Percentiles rank a stretch among this genome's conserved stretches.
phyloP scores from a whole-genome alignment of 1,140 invertebrate species.

The Drosophila novamexicana region DNA sequence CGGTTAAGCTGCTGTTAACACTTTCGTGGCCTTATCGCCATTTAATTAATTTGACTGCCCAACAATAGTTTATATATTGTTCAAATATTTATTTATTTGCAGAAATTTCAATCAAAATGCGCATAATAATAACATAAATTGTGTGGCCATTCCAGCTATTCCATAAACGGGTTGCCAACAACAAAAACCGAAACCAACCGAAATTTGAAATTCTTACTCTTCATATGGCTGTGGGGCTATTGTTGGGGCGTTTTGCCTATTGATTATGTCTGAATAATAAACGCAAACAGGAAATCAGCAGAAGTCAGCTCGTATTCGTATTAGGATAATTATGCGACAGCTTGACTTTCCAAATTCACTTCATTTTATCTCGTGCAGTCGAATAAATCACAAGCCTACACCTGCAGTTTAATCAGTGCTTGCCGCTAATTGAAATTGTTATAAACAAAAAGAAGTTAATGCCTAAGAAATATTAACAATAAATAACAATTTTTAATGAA shows the following conservation, averaged over 20 bases:
- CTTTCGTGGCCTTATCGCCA: slow-evolving; percentile 23
- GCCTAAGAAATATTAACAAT: slow-evolving; percentile 59
- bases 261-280: slow-evolving; percentile 37
- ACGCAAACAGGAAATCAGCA: slow-evolving; percentile 21
- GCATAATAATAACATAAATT: slow-evolving; percentile 73
- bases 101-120: slow-evolving; percentile 61
- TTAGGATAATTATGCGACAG: background rate
- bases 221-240: slow-evolving; percentile 18
- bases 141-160: slow-evolving; percentile 5
- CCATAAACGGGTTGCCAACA: slow-evolving; percentile 53
- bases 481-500: slow-evolving; percentile 57
- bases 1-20: slow-evolving; percentile 44
- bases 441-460: background rate
- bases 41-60: slow-evolving; percentile 48
- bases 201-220: slow-evolving; percentile 22
- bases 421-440: background rate
- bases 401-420: slow-evolving; percentile 6
- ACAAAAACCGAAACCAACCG: background rate
- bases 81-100: slow-evolving; percentile 63
- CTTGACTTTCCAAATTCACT: background rate
- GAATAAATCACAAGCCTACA: slow-evolving; percentile 9
- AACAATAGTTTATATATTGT: slow-evolving; percentile 35
- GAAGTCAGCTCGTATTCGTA: slow-evolving; percentile 7
- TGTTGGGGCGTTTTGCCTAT: slow-evolving; percentile 31
- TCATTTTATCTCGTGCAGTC: background rate